Base-by-base conservation (phyloP, 2,113 vertebrate species). In the Rhinogobius similis region DNA sequence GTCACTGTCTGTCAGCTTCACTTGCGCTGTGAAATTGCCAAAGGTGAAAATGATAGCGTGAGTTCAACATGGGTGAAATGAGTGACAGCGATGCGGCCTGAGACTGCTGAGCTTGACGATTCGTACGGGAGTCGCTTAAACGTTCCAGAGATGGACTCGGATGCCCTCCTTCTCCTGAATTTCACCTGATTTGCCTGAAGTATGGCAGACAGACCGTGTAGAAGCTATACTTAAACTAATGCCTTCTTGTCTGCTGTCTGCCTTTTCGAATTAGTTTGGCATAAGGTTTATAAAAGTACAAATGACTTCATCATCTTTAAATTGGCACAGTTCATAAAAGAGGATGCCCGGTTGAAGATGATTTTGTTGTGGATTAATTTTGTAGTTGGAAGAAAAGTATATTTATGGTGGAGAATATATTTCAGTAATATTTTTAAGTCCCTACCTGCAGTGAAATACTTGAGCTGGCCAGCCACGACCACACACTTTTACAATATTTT, bases 41-140 rank as follows among this genome's bases (percentile, higher is more conserved):
- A 74, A 88, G 78, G 78, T 85, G 73, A 78, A 81, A 86, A 76
- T 61, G 50, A 64, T 68, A 41, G 76, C 65, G 65, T 41, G 73
- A 82, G 70, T 79, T 84, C 69, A 75, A 76, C 77, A 53, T 77
- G 79, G 69, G 59, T 76, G 76, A 78, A 78, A 67, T 77, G 70
- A 86, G 50, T 36, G 66, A 73, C 77, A 70, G 72, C 44, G 82
- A 82, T 82, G 67, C 59, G 46, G 68, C 55, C 48, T 71, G 66
- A 69, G 66, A 74, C 78, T 65, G 75, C 81, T 78, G 73, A 84
- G 64, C 50, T 80, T 20, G 5, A 41, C 65, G 65, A 38, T 73
- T 68, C 18, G 67, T 62, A 77, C 39, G 46, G 67, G 70, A 67
- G 76, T 69, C 67, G 59, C 53, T 24, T 18, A 20, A 55, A 66